phyloP scores from a whole-genome alignment of 2,888 invertebrate genomes.

The Dermolepida albohirtum region DNA sequence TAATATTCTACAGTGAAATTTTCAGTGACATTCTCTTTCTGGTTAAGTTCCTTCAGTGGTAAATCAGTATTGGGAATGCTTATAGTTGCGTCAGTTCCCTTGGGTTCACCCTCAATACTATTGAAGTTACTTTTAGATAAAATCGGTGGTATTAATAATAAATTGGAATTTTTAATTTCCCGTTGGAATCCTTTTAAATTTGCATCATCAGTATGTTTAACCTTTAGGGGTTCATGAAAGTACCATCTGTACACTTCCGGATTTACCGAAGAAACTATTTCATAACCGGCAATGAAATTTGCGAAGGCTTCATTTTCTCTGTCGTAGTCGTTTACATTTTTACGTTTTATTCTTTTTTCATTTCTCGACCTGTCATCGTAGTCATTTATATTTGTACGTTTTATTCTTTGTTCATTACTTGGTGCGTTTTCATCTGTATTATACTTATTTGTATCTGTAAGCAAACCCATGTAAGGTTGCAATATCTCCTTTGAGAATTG shows the following conservation, averaged over 20 bases:
- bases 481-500: constrained; percentile 47
- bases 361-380: background rate
- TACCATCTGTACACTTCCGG: constrained; percentile 46
- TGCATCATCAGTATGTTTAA: constrained; percentile 8
- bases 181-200: constrained; percentile 17
- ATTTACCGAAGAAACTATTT: constrained; percentile 48
- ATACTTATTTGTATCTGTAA: background rate
- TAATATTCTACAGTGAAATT: too few relatives aligned
- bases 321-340: background rate
- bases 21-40: too few relatives aligned
- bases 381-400: background rate
- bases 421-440: background rate
- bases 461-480: constrained; percentile 51
- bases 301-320: constrained; percentile 17
- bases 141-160: constrained; percentile 14
- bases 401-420: background rate
- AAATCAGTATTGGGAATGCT: too few relatives aligned
- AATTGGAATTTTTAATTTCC: constrained; percentile 23
- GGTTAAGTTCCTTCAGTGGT: too few relatives aligned
- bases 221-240: constrained; percentile 42
- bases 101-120: background rate
- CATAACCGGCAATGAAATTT: constrained; percentile 23
- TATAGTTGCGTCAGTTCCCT: background rate
- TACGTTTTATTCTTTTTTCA: background rate
- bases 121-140: background rate